Conservation (phyloP, 1,140 invertebrate genomes). For the Maniola jurtina region DNA sequence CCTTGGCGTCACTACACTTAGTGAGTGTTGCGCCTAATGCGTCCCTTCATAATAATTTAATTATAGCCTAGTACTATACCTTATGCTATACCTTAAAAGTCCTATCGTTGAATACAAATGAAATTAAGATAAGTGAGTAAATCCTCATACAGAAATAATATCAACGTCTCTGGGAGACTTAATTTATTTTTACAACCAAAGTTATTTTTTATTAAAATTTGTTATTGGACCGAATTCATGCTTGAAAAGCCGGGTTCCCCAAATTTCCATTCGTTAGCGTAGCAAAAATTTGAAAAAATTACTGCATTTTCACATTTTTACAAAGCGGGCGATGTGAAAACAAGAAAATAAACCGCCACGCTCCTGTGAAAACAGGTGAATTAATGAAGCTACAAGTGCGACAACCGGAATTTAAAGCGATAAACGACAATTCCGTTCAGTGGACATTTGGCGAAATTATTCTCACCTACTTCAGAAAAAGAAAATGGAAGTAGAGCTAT, state of each 20-base stretch:
- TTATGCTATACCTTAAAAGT: too few species aligned
- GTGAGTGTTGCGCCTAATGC: too few species aligned
- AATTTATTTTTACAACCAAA: too few species aligned
- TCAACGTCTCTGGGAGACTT: too few species aligned
- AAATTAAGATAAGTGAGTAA: too few species aligned
- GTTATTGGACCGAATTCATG: background rate
- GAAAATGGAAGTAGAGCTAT: too few species aligned
- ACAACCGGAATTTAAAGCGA: conserved; percentile 1
- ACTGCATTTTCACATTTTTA: background rate
- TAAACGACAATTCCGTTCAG: background rate
- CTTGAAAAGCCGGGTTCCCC: background rate
- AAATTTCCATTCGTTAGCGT: conserved; percentile 2
- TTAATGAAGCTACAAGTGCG: conserved; percentile 6
- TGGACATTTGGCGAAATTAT: background rate
- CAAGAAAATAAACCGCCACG: background rate
- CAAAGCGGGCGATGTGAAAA: conserved; percentile 5
- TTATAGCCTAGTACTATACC: too few species aligned
- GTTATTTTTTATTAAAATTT: background rate
- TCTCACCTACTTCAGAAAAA: too few species aligned
- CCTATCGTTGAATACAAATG: too few species aligned
- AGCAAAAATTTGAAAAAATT: background rate
- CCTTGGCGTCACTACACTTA: too few species aligned
- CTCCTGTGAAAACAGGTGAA: conserved; percentile 6
- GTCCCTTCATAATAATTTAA: too few species aligned
- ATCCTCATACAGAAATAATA: too few species aligned